Percentiles rank a stretch among this genome's conserved stretches.
These are phyloP conservation scores for Falco novaeseelandiae DNA, from an alignment of 2,797 vertebrate species.

Conservation along the genomic window DNA sequence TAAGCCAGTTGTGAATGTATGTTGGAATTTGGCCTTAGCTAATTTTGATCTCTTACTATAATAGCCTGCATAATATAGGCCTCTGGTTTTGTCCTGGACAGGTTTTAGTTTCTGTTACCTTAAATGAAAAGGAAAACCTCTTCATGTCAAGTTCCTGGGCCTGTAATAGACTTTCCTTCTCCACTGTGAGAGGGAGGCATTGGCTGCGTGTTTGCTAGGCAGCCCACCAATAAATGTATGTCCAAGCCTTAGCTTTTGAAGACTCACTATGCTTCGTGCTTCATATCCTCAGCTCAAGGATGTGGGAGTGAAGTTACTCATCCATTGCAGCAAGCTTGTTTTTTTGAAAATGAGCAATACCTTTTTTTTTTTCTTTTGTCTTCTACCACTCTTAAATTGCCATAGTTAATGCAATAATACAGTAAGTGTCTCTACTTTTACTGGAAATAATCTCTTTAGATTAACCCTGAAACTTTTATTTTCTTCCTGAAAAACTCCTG, in stretches of 20 bases:
- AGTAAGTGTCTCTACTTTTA: neutral
- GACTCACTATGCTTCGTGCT: neutral
- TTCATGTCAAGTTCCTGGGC: neutral
- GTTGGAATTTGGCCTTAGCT: constrained; percentile 51
- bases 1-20: constrained; percentile 41
- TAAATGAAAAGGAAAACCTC: neutral
- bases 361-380: neutral
- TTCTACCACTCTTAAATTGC: neutral
- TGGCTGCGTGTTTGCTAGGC: neutral
- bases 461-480: neutral
- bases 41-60: neutral
- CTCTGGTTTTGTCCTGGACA: neutral
- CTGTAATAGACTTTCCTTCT: neutral
- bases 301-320: constrained; percentile 34
- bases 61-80: neutral
- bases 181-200: neutral
- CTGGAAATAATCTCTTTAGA: neutral
- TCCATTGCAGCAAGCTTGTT: neutral
- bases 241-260: constrained; percentile 25
- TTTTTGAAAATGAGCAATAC: constrained; percentile 14
- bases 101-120: neutral
- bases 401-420: neutral
- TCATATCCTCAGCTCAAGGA: neutral
- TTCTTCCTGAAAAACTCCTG: neutral
- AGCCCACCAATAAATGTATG: neutral